These are phyloP conservation scores for Caenorhabditis briggsae DNA, from an alignment of 1,140 invertebrate species.

Conservation along the genomic window DNA sequence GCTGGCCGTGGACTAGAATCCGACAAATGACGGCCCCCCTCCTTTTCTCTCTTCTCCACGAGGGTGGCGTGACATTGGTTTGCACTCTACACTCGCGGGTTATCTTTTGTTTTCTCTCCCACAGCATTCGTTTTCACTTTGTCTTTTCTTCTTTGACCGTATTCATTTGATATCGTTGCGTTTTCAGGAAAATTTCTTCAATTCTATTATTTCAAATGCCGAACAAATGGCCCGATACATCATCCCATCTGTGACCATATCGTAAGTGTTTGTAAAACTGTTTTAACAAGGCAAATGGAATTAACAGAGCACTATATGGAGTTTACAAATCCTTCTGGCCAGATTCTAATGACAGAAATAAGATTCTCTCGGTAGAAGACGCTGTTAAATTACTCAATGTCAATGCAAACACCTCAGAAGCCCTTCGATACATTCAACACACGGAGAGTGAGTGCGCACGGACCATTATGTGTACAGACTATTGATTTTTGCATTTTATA, in stretches of 20 bases:
- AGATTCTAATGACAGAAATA: constrained; percentile 36
- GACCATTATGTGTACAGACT: background rate
- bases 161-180: background rate
- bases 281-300: background rate
- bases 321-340: constrained; percentile 49
- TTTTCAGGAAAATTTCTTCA: constrained; percentile 28
- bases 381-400: constrained; percentile 55
- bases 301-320: constrained; percentile 46
- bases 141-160: constrained; percentile 7
- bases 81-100: constrained; percentile 9
- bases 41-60: background rate
- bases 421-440: constrained; percentile 44
- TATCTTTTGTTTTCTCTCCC: constrained; percentile 46
- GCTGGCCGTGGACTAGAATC: background rate
- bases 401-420: constrained; percentile 53
- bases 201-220: constrained; percentile 41
- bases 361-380: constrained; percentile 20
- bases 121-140: constrained; percentile 29
- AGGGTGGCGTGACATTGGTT: constrained; percentile 39
- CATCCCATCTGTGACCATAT: constrained; percentile 59
- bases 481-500: constrained; percentile 38
- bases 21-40: background rate
- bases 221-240: constrained; percentile 60
- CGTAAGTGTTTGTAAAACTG: background rate
- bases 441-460: background rate